Conservation (phyloP, 2,797 vertebrate genomes). For the Sternotherus odoratus region DNA sequence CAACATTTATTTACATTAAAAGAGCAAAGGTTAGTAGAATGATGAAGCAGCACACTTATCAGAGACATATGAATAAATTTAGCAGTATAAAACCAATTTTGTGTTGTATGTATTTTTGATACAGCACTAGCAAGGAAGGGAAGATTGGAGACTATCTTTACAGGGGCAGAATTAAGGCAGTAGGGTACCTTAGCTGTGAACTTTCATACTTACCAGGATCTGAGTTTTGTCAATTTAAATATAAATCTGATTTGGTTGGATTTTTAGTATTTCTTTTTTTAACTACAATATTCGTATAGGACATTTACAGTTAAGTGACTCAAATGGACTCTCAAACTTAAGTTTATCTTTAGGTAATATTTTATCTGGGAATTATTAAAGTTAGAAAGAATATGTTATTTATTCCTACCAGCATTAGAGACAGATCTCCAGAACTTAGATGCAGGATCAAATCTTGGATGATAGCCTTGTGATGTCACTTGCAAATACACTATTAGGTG, state of each 20-base stretch:
- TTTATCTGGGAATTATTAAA: background rate
- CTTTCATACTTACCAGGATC: background rate
- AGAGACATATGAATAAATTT: background rate
- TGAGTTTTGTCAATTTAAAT: background rate
- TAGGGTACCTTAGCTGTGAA: background rate
- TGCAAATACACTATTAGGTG: background rate
- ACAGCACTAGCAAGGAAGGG: background rate
- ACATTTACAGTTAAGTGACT: background rate
- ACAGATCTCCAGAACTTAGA: background rate
- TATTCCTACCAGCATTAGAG: background rate
- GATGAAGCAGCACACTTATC: background rate
- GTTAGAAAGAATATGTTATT: background rate
- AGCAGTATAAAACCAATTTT: fast-evolving
- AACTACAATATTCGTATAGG: background rate
- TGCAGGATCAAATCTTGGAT: background rate
- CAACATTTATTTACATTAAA: background rate
- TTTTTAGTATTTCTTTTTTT: background rate
- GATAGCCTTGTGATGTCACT: background rate
- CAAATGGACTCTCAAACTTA: background rate
- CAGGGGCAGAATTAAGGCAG: background rate
- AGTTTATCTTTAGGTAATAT: background rate
- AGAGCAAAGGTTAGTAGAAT: background rate
- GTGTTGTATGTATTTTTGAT: background rate
- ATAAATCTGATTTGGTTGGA: background rate
- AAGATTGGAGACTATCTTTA: background rate